A percentile compares a stretch with the other conserved stretches of the same genome.
Evolutionary conservation across 2,113 vertebrate species (phyloP).

Genomic region (Trichomycterus rosablanca): DNA sequence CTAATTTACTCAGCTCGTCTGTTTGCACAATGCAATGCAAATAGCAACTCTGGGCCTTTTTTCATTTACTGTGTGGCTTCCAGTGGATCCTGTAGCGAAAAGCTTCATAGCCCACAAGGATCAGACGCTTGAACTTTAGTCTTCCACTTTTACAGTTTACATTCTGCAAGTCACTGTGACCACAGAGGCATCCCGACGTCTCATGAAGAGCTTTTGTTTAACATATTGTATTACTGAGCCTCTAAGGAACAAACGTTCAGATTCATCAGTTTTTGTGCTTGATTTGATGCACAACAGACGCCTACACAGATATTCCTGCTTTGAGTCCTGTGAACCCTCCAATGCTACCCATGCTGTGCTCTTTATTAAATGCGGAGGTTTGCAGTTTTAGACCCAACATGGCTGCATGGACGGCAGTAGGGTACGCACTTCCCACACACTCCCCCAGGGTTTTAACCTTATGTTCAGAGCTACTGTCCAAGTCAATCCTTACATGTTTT

Average conservation of each 20-base stretch:
- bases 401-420: constrained; percentile 5
- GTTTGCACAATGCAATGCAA: constrained; percentile 35
- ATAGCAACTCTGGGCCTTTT: constrained; percentile 20
- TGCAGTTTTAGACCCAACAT: constrained; percentile 26
- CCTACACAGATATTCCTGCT: constrained; percentile 22
- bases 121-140: constrained; percentile 3
- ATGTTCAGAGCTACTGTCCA: constrained; percentile 30
- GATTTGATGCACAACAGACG: constrained; percentile 23
- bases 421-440: constrained; percentile 21
- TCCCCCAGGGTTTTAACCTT: constrained; percentile 37
- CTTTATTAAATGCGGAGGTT: constrained; percentile 41
- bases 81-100: neutral
- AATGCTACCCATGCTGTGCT: constrained; percentile 29
- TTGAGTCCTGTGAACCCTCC: constrained; percentile 8
- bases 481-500: constrained; percentile 9
- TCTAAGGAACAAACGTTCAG: constrained; percentile 23
- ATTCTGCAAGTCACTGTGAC: constrained; percentile 31
- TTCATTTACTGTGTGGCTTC: constrained; percentile 8
- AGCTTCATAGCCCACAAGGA: constrained; percentile 16
- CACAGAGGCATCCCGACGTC: constrained; percentile 30
- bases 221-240: constrained; percentile 26
- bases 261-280: neutral
- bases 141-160: neutral
- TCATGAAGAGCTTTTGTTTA: constrained; percentile 35
- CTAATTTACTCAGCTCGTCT: constrained; percentile 28